These are phyloP conservation scores for Myotis planiceps DNA, from an alignment of 2,797 vertebrate genomes.

Conservation along the genomic window DNA sequence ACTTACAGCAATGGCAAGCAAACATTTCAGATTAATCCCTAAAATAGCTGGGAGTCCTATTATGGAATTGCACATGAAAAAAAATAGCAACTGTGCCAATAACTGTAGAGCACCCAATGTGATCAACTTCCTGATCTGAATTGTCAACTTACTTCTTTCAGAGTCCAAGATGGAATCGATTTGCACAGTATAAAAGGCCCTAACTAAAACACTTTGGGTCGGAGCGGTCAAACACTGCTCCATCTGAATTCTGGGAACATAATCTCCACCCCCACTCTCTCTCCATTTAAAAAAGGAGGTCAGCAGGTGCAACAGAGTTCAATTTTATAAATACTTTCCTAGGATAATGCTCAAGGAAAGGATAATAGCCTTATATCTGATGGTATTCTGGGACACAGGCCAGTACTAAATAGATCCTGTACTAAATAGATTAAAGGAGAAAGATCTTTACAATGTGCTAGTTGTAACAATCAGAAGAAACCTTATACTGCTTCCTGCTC, in stretches of 20 bases:
- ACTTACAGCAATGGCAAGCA: conserved; percentile 2
- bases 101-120: background rate
- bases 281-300: conserved; percentile 57
- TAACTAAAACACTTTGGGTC: conserved; percentile 32
- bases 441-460: conserved; percentile 36
- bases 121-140: conserved; percentile 45
- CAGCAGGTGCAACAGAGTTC: conserved; percentile 63
- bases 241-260: conserved; percentile 54
- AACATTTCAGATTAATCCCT: conserved; percentile 51
- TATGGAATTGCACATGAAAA: background rate
- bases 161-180: conserved; percentile 44
- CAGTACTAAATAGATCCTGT: conserved; percentile 67
- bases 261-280: background rate
- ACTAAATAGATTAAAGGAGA: conserved; percentile 57
- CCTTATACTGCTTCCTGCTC: conserved; percentile 34
- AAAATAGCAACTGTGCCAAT: conserved; percentile 18
- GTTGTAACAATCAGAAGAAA: conserved; percentile 29
- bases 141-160: conserved; percentile 34
- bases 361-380: conserved; percentile 75
- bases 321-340: conserved; percentile 74
- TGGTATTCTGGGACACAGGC: conserved; percentile 64
- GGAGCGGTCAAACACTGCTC: background rate
- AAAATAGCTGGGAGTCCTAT: background rate
- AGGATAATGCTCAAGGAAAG: conserved; percentile 69
- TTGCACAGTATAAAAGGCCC: conserved; percentile 48